Percentiles rank a stretch among this genome's conserved stretches.
These are phyloP conservation scores for Campylomormyrus numenius DNA, from an alignment of 2,113 vertebrate species.

Conservation along the genomic window DNA sequence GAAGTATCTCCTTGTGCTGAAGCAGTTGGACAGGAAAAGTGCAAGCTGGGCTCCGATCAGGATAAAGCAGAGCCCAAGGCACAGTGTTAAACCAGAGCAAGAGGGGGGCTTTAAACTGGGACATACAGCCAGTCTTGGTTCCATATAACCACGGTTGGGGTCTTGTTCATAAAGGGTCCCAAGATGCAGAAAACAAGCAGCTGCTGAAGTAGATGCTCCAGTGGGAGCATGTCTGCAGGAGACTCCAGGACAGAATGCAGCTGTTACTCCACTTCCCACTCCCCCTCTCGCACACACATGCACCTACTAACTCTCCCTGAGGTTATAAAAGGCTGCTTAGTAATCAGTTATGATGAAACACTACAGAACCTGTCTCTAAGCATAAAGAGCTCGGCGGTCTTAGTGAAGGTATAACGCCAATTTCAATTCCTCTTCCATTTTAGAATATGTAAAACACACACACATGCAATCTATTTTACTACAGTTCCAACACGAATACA, in stretches of 20 bases:
- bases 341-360: neutral
- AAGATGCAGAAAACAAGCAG: neutral
- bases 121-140: neutral
- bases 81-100: neutral
- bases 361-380: neutral
- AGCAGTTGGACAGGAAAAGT: neutral
- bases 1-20: neutral
- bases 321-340: neutral
- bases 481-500: neutral
- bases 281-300: neutral
- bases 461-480: neutral
- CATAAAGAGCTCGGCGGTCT: neutral
- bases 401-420: neutral
- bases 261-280: neutral
- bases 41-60: neutral
- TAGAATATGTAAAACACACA: neutral
- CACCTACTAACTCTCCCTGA: neutral
- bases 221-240: neutral
- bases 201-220: neutral
- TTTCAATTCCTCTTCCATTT: neutral
- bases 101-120: neutral
- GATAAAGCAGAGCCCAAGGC: neutral
- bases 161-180: neutral
- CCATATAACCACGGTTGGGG: neutral
- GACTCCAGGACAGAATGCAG: neutral